Conservation (phyloP, 2,113 vertebrate species). For the Paramisgurnus dabryanus region DNA sequence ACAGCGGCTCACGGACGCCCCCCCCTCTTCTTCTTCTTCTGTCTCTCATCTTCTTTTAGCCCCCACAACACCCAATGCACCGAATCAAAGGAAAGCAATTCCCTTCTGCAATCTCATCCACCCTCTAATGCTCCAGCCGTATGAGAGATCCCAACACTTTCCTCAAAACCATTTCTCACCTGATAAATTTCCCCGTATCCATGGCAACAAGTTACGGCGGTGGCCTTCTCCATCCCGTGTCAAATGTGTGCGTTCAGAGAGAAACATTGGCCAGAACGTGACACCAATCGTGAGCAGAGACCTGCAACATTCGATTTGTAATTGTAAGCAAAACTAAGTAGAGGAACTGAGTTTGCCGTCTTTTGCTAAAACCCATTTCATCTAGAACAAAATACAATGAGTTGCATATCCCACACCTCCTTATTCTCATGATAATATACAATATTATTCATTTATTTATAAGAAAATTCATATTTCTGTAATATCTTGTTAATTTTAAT, state of each 20-base stretch:
- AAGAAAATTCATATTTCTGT: too few species aligned
- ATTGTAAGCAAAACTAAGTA: neutral
- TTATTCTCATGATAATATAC: too few species aligned
- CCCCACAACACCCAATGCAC: constrained; percentile 37
- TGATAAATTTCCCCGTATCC: constrained; percentile 57
- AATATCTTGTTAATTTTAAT: too few species aligned
- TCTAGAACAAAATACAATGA: neutral
- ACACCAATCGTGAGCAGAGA: constrained; percentile 16
- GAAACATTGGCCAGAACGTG: neutral
- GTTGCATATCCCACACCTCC: too few species aligned
- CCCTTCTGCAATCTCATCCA: constrained; percentile 45
- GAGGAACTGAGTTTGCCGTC: constrained; percentile 39
- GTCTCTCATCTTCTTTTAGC: constrained; percentile 7
- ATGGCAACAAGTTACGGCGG: constrained; percentile 62
- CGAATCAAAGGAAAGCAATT: constrained; percentile 62
- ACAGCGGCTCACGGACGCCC: constrained; percentile 62
- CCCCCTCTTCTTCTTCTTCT: neutral
- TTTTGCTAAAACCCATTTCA: neutral
- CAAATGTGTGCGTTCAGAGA: constrained; percentile 8
- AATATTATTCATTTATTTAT: too few species aligned
- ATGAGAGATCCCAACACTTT: constrained; percentile 57
- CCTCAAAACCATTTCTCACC: constrained; percentile 59
- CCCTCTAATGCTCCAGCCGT: constrained; percentile 56
- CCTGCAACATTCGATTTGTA: neutral
- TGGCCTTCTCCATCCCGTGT: constrained; percentile 52